Base-by-base conservation (phyloP, 2,888 invertebrate genomes). In the Caradrina kadenii region DNA sequence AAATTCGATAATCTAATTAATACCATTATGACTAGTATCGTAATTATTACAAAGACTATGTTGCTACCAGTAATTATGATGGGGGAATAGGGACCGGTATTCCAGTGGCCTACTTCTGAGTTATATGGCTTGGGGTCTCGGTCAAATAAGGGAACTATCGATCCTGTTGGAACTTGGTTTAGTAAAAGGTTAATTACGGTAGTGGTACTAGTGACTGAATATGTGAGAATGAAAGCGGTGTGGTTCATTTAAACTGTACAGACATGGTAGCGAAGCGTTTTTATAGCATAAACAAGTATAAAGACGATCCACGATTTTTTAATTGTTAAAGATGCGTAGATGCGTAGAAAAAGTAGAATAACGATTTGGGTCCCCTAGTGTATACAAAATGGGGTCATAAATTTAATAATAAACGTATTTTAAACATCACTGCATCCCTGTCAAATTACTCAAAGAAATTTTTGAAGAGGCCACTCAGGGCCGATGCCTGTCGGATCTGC, bases 31-130 rank as follows among this genome's bases (percentile, higher is more conserved):
- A 59, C 65, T 62, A 77, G 53, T 56, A n/a, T 50, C 50, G 21
- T 52, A 17, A 67, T 76, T 59, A 78, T 69, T 53, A 49, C 35
- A 48, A 45, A 58, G 35, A 35, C 59, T 56, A 50, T 70, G 65
- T 45, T 74, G 62, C 71, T 62, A 56, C 49, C 10, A 35, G 1
- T 52, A 71, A 78, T 73, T 80, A 69, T 66, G 10, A 35, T 19
- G 3, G n/a, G 58, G 76, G 45, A 8, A 66, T 54, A 73, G 35
- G 52, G n/a, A 31, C 45, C 5, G 58, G 69, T 45, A 19, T 50
- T 48, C 13, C 35, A 17, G 49, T 79, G 63, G 39, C 81, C 79
- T 81, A 67, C 64, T 81, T 81, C 10, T 13, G 15, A 69, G 66
- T 77, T 68, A 62, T 62, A 58, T n/a, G 31, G 52, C 59, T 53